phyloP scores from a whole-genome alignment of 2,113 vertebrate species.

The Delphinus delphis region DNA sequence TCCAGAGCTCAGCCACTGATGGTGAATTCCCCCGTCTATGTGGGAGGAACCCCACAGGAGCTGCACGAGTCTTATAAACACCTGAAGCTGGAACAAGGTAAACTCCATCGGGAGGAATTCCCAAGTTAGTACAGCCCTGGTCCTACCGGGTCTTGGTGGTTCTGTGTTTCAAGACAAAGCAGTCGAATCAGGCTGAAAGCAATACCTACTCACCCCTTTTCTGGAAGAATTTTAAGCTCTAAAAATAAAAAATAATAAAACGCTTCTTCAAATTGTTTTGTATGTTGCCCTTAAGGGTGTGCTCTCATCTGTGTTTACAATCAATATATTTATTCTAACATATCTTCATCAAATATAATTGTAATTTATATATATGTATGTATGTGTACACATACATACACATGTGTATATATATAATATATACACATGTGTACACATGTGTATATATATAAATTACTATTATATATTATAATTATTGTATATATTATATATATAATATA shows the following conservation, averaged over 20 bases:
- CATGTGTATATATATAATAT: neutral
- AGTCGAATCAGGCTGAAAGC: neutral
- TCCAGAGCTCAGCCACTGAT: conserved; percentile 71
- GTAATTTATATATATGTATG: neutral
- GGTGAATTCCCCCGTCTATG: conserved; percentile 87
- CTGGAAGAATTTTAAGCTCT: neutral
- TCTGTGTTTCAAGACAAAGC: neutral
- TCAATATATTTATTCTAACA: neutral
- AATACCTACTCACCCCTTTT: fast-evolving
- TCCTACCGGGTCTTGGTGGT: neutral
- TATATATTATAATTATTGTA: neutral
- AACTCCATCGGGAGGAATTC: neutral
- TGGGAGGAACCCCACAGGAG: conserved; percentile 89
- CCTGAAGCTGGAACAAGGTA: conserved; percentile 88
- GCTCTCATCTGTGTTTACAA: neutral
- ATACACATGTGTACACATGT: neutral
- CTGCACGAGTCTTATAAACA: conserved; percentile 81
- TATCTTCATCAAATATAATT: neutral
- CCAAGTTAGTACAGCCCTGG: fast-evolving
- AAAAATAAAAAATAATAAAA: neutral
- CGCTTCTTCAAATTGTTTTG: neutral
- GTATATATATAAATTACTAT: neutral
- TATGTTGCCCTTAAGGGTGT: neutral
- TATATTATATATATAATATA: neutral
- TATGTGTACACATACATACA: neutral